A percentile compares a stretch with the other conserved stretches of the same genome.
Conservation (phyloP, 2,888 invertebrate genomes). For the Philonicus albiceps region DNA sequence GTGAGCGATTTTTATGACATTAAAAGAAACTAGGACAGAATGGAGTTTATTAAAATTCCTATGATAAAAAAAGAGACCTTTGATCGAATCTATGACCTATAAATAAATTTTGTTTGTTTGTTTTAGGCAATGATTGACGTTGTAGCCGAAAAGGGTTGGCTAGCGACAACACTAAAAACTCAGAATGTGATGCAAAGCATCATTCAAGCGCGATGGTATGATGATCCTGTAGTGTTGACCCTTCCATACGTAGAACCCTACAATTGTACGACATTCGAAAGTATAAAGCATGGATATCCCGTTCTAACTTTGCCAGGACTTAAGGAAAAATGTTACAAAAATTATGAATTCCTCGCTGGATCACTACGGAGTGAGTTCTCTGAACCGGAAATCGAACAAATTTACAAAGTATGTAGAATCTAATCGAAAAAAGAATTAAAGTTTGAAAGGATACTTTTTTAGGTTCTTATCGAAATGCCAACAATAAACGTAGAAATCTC, state of each 20-base stretch:
- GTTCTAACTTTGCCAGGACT: slow-evolving; percentile 58
- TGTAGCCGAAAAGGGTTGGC: slow-evolving; percentile 89
- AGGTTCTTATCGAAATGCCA: slow-evolving; percentile 72
- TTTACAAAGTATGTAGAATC: slow-evolving; percentile 66
- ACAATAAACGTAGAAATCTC: slow-evolving; percentile 68
- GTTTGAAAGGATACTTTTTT: slow-evolving; percentile 45
- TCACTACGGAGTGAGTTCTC: slow-evolving; percentile 72
- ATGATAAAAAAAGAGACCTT: too few relatives aligned
- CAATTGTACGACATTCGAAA: slow-evolving; percentile 69
- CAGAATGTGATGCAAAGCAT: slow-evolving; percentile 88
- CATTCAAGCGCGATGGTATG: slow-evolving; percentile 89
- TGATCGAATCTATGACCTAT: too few relatives aligned
- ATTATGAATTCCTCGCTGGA: slow-evolving; percentile 70
- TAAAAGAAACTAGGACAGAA: too few relatives aligned
- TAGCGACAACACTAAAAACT: slow-evolving; percentile 79
- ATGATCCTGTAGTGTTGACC: slow-evolving; percentile 76
- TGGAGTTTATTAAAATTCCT: too few relatives aligned
- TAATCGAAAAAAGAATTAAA: not conserved
- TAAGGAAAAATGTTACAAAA: slow-evolving; percentile 62
- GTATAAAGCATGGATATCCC: slow-evolving; percentile 60
- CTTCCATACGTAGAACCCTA: slow-evolving; percentile 78
- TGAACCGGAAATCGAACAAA: slow-evolving; percentile 74
- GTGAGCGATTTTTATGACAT: slow-evolving; percentile 63
- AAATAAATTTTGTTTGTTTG: too few relatives aligned
- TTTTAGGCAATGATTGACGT: slow-evolving; percentile 94